These are phyloP conservation scores for Hyla sarda DNA, from an alignment of 2,113 vertebrate species.

Conservation along the genomic window DNA sequence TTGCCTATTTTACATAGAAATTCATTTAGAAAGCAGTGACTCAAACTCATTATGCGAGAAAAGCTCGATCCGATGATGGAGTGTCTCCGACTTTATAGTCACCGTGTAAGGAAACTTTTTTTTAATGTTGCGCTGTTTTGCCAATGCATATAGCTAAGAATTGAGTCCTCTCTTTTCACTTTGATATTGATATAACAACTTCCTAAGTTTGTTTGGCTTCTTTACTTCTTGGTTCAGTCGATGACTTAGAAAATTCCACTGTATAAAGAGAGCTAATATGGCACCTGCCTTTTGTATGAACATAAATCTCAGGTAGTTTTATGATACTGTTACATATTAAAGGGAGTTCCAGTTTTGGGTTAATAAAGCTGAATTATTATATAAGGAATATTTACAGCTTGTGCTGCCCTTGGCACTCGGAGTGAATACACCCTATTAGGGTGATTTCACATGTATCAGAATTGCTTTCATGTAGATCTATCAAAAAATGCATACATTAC, in stretches of 20 bases:
- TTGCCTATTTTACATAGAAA: conserved; percentile 15
- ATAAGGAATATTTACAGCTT: too few relatives aligned
- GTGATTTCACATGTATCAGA: too few relatives aligned
- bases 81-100: conserved; percentile 12
- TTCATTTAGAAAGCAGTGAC: conserved; percentile 11
- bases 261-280: not conserved
- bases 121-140: not conserved
- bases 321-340: not conserved
- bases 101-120: not conserved
- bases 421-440: too few relatives aligned
- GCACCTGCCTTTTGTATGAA: not conserved
- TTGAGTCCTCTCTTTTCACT: not conserved
- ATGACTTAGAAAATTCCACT: not conserved
- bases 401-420: too few relatives aligned
- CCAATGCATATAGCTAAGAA: not conserved
- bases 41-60: conserved; percentile 30
- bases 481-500: too few relatives aligned
- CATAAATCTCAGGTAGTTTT: not conserved
- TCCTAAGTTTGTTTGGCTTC: not conserved
- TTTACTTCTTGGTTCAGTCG: not conserved
- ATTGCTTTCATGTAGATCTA: too few relatives aligned
- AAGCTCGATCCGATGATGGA: not conserved
- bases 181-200: conserved; percentile 29
- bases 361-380: not conserved
- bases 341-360: not conserved